Evolutionary conservation across 2,797 vertebrate species (phyloP).

Genomic region (Zalophus californianus): DNA sequence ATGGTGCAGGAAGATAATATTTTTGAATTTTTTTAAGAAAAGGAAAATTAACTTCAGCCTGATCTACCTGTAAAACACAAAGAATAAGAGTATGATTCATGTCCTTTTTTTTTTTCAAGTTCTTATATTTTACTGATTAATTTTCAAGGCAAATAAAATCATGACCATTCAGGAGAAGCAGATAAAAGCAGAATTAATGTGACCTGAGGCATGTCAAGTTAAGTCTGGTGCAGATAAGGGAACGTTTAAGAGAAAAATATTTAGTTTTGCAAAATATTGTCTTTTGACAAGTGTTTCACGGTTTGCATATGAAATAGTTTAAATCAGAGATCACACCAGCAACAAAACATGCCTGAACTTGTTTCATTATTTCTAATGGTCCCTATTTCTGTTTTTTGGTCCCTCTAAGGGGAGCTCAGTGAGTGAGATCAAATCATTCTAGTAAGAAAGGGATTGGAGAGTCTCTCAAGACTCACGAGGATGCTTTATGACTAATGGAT

Average conservation of each 20-base stretch:
- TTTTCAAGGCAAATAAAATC: constrained; percentile 53
- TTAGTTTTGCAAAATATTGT: constrained; percentile 51
- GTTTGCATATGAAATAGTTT: neutral
- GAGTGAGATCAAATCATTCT: constrained; percentile 17
- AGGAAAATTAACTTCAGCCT: neutral
- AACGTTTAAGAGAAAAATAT: constrained; percentile 16
- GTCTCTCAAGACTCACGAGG: neutral
- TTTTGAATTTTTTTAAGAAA: constrained; percentile 28
- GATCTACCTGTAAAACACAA: constrained; percentile 11
- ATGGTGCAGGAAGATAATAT: neutral
- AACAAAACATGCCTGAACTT: neutral
- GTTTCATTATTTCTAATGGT: neutral
- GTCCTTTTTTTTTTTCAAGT: neutral
- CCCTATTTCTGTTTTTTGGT: neutral
- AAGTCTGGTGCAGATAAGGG: constrained; percentile 9
- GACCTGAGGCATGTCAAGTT: neutral
- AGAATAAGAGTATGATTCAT: neutral
- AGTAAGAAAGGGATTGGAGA: constrained; percentile 6
- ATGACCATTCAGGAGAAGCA: neutral
- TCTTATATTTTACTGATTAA: neutral
- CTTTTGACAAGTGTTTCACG: neutral
- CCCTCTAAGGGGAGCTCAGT: neutral
- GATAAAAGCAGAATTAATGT: constrained; percentile 29
- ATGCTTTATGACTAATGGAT: neutral
- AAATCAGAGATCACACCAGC: neutral